Base-by-base conservation (phyloP, 2,888 invertebrate genomes). In the Platycnemis pennipes region DNA sequence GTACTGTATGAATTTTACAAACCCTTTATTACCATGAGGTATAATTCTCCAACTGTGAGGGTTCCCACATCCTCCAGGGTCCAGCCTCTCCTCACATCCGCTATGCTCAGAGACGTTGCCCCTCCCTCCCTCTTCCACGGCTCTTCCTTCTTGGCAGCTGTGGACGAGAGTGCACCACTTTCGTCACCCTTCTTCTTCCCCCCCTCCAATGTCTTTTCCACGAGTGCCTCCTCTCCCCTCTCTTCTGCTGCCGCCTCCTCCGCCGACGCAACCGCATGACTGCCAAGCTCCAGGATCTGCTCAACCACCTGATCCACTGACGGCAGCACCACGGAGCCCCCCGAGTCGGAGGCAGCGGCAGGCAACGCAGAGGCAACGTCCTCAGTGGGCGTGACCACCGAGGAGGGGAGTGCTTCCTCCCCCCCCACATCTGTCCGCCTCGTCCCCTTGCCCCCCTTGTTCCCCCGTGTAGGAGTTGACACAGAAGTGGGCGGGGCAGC, bases 1-100 rank as follows among this genome's bases (percentile, higher is more conserved):
- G n/a, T n/a, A n/a, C n/a, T n/a, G n/a, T n/a, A n/a, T n/a, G n/a
- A n/a, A n/a, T n/a, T n/a, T n/a, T n/a, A n/a, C n/a, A n/a, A n/a
- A n/a, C n/a, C n/a, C 13, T 0, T 19, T n/a, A 96, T 97, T 96
- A 98, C 98, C 98, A 99, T 98, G 94, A 99, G 97, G 96, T 99
- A 99, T 94, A 99, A 96, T 96, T 99, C 99, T 0, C 99, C 99
- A 53, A 99, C 97, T 7, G 99, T 98, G 86, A 99, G 97, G 56
- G 98, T 98, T 13, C 98, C 98, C 0, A 98, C 98, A 96, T 98
- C 98, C 31, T 97, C 96, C 16, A 97, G 96, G 94, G 98, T 99
- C 99, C 99, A 99, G 0, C 99, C 99, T 94, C 97, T 96, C 95
- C 97, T 96, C 31, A 98, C 97, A 96, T 97, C 97, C 63, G 96